Evolutionary conservation across 2,113 vertebrate species (phyloP), one percentile per base, ranked within the genome.

Genomic region (Chamaetylas fuelleborni): DNA sequence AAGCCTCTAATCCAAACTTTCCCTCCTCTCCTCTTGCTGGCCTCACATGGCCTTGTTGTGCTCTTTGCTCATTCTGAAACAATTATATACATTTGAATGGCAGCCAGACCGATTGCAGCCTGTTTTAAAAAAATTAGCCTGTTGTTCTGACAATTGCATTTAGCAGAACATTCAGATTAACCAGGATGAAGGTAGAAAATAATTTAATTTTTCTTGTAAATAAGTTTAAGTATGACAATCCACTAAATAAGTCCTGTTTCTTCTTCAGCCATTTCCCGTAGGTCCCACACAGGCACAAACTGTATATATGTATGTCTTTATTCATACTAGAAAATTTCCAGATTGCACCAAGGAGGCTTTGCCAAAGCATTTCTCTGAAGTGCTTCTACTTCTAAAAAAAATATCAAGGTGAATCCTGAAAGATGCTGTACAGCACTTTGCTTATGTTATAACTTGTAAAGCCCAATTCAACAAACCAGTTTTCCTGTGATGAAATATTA

Each of bases 1-100:
- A 97, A 96, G 50, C 45, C 67, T 93, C 88, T 95, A 94, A 94
- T 96, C 88, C 88, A 90, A 76, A 92, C 86, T 91, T 89, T 94
- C 65, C 86, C 73, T 88, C 42, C 60, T 96, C 65, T 84, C 83
- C 61, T 92, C 42, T 88, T 34, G 9, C 72, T 88, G 88, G 92
- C 97, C 95, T 97, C 92, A 93, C 43, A 54, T 51, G 91, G 73
- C 96, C 90, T 95, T 61, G 12, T 67, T 0, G 0, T 66, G 61
- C 34, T 90, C 73, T 93, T 95, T 84, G 51, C 86, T 96, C 86
- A 81, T 73, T 94, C 88, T 83, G 88, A 85, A 95, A 79, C 61
- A 93, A 84, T 88, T 90, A 81, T 94, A 92, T 88, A 92, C 24
- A 43, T 87, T 45, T 81, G 93, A 90, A 91, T 19, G 34, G 81